Conservation (phyloP, 2,113 vertebrate species). For the Rhinolophus ferrumequinum region DNA sequence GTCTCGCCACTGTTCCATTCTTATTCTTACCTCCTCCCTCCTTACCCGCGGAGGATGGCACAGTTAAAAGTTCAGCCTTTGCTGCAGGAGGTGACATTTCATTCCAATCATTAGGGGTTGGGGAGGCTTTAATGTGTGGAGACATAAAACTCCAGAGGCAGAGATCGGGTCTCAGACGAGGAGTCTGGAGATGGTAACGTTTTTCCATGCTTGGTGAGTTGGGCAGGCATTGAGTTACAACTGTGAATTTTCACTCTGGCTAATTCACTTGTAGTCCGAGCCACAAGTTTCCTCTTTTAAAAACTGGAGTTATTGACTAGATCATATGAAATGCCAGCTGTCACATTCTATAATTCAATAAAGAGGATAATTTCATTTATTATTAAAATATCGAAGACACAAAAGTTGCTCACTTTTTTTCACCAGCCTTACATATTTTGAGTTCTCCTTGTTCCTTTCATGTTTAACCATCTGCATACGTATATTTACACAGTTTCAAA, state of each 20-base stretch:
- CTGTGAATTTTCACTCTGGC: background rate
- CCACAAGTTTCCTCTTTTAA: background rate
- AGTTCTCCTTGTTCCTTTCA: background rate
- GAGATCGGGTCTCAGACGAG: background rate
- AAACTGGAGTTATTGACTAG: background rate
- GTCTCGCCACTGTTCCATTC: accelerated
- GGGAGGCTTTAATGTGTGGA: background rate
- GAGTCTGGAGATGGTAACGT: background rate
- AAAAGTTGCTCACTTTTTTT: background rate
- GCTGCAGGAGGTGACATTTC: background rate
- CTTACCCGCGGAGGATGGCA: background rate
- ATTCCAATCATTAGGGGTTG: background rate
- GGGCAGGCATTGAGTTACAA: background rate
- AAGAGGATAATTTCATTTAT: background rate
- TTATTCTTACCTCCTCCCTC: background rate
- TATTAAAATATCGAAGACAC: background rate
- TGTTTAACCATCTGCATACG: background rate
- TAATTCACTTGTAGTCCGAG: background rate
- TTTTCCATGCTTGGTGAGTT: background rate
- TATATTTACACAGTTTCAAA: background rate
- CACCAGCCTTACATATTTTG: background rate
- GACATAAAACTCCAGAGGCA: background rate
- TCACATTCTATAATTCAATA: background rate
- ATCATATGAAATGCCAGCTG: background rate
- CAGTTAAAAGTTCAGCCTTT: background rate